Conservation (phyloP, 2,888 invertebrate species). For the Volucella inanis region DNA sequence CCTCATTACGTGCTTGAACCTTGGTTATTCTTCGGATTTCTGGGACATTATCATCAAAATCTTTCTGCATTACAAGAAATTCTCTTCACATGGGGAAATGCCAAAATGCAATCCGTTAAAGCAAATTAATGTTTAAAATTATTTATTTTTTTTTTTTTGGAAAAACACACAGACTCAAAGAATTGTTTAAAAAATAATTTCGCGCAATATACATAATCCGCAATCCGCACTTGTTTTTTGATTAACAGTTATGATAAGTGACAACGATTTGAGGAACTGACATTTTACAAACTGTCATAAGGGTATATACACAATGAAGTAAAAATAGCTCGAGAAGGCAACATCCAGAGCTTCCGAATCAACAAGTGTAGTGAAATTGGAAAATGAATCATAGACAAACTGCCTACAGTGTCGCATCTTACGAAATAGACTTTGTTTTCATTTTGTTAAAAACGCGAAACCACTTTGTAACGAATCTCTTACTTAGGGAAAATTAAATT, state of each 20-base stretch:
- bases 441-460: too few species aligned
- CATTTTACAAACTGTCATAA: conserved; percentile 7
- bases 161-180: background rate
- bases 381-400: too few species aligned
- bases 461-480: too few species aligned
- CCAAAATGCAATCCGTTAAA: background rate
- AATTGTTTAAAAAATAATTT: conserved; percentile 24
- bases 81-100: conserved; percentile 25
- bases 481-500: too few species aligned
- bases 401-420: too few species aligned
- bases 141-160: background rate
- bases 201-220: conserved; percentile 26
- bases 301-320: conserved; percentile 26
- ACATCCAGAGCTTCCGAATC: background rate
- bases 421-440: too few species aligned
- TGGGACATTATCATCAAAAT: conserved; percentile 71
- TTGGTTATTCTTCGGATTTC: conserved; percentile 55
- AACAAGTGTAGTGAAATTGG: conserved; percentile 1
- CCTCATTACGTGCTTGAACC: conserved; percentile 35
- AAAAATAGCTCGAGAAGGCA: background rate
- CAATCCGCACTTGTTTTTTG: conserved; percentile 39
- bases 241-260: conserved; percentile 45
- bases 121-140: background rate
- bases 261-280: conserved; percentile 20
- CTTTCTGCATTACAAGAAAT: conserved; percentile 70